Evolutionary conservation across 2,113 vertebrate genomes (phyloP).

Genomic region (Corynorhinus townsendii): DNA sequence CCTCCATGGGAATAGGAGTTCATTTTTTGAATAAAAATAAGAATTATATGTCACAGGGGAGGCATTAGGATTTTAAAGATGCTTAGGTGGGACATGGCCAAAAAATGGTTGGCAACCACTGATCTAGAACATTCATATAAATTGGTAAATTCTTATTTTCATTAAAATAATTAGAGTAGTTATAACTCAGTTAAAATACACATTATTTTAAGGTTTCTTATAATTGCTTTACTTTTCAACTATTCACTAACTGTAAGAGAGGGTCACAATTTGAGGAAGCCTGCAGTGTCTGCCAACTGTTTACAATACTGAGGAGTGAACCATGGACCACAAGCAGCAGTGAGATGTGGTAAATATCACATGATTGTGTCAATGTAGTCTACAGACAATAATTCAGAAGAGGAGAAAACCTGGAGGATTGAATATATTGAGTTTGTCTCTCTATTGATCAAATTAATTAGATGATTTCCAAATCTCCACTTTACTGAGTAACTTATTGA

Average conservation of each 20-base stretch:
- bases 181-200: neutral
- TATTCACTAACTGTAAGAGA: neutral
- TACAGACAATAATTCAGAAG: conserved; percentile 34
- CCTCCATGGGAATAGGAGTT: no score
- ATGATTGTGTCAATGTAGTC: neutral
- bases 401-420: conserved; percentile 28
- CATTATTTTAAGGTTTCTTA: neutral
- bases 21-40: no score
- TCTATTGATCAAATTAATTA: conserved; percentile 65
- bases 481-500: conserved; percentile 65
- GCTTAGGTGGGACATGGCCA: no score
- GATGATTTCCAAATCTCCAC: conserved; percentile 68
- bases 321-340: neutral
- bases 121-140: neutral
- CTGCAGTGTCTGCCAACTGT: neutral
- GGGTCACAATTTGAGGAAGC: neutral
- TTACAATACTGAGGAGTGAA: neutral
- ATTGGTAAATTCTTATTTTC: neutral
- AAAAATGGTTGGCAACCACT: no score
- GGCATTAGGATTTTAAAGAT: no score
- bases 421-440: conserved; percentile 52
- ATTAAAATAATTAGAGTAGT: neutral
- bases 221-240: neutral
- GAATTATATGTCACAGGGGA: no score
- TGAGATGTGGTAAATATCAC: neutral